Evolutionary conservation across 2,888 invertebrate species (phyloP), one percentile per base, ranked within the genome.

Genomic region (Acleris literana): DNA sequence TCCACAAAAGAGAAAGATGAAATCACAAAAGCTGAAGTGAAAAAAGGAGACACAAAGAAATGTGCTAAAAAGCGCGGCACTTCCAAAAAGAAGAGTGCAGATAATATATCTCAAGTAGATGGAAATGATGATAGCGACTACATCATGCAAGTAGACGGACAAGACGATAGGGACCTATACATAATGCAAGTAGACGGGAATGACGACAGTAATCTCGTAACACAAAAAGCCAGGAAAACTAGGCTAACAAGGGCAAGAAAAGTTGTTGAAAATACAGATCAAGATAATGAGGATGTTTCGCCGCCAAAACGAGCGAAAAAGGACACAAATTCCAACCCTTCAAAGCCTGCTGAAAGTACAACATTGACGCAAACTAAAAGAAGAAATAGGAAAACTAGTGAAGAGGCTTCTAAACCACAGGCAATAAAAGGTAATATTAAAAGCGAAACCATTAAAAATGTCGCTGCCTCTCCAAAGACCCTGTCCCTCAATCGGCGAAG

Each of bases 21-120:
- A 65, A 81, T 77, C 51, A 63, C 70, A 58, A 61, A 63, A 44
- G 11, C 5, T 17, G 61, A 60, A 67, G 63, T 68, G n/a, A 72
- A 73, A 63, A 62, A 60, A 16, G 74, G 78, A 55, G 46, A 60
- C 18, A 52, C 60, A 16, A 77, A 74, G 29, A 62, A 69, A 69
- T 69, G 68, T 59, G 68, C 65, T 60, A 72, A 72, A 66, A 70
- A 69, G 64, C 63, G 69, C 54, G 69, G 55, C n/a, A 39, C 39
- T 13, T 66, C 63, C 56, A 48, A 74, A 20, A 76, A 77, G 64
- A 78, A 73, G 68, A 69, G 9, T 9, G 33, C 72, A 68, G 53
- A 58, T 16, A 84, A 79, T 59, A 88, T 94, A 70, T 81, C 93
- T 0, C 95, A 94, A 76, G 73, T 94, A 54, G 94, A 95, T 86